Conservation (phyloP, 2,113 vertebrate species). For the Tupaia chinensis region DNA sequence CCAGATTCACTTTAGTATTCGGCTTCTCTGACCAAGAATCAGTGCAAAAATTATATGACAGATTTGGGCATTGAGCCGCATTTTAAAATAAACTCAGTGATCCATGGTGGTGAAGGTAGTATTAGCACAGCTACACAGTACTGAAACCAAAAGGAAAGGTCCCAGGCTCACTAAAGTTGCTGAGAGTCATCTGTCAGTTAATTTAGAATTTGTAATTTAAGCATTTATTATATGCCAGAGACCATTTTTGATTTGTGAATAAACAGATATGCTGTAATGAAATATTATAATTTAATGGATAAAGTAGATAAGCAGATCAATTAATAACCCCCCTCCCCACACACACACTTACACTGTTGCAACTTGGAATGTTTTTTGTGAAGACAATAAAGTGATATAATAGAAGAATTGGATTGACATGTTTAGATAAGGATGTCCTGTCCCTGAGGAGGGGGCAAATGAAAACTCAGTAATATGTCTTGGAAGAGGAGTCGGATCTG, state of each 20-base stretch:
- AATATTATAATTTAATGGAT: background rate
- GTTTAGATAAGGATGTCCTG: background rate
- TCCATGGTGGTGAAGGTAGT: background rate
- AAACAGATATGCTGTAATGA: background rate
- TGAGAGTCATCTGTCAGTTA: background rate
- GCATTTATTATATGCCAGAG: background rate
- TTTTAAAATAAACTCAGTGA: background rate
- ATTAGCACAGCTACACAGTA: background rate
- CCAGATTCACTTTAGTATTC: background rate
- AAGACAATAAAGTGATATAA: background rate
- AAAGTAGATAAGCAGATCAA: background rate
- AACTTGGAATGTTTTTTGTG: background rate
- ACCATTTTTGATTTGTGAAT: background rate
- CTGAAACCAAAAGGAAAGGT: background rate
- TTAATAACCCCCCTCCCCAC: too few relatives aligned
- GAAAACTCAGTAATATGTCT: background rate
- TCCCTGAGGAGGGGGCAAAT: background rate
- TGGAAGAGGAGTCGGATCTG: background rate
- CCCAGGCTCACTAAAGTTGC: too few relatives aligned
- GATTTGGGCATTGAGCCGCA: background rate
- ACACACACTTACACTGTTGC: background rate
- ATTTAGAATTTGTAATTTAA: background rate
- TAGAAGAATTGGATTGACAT: background rate
- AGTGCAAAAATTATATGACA: background rate
- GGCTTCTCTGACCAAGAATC: background rate